These are phyloP conservation scores for Ypsolopha sequella DNA, from an alignment of 2,888 invertebrate species.

Conservation along the genomic window DNA sequence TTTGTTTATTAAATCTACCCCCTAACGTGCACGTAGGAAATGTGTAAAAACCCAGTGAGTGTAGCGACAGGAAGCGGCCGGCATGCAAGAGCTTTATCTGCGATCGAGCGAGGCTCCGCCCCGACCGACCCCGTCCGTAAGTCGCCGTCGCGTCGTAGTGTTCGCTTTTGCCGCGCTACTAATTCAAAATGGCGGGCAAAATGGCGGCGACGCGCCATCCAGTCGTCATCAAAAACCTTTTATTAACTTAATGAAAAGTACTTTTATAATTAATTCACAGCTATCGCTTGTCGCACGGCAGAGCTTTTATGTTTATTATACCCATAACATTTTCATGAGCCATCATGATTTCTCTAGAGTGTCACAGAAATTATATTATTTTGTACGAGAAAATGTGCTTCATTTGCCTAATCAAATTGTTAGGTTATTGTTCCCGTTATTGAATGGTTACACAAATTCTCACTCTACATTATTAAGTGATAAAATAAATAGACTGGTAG, in stretches of 20 bases:
- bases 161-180: not conserved
- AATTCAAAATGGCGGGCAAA: constrained; percentile 13
- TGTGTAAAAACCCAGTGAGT: not conserved
- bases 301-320: constrained; percentile 67
- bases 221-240: constrained; percentile 15
- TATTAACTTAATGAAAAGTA: constrained; percentile 64
- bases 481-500: constrained; percentile 12
- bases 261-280: constrained; percentile 66
- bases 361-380: constrained; percentile 50
- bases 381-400: constrained; percentile 26
- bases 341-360: constrained; percentile 67
- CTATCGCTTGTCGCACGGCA: constrained; percentile 55
- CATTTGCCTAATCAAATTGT: constrained; percentile 34
- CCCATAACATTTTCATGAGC: constrained; percentile 62
- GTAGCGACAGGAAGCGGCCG: not conserved
- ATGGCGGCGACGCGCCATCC: constrained; percentile 18
- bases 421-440: constrained; percentile 26
- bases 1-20: too few relatives aligned
- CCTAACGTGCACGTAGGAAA: too few relatives aligned
- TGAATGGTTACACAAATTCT: constrained; percentile 45
- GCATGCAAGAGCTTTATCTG: constrained; percentile 33
- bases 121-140: constrained; percentile 12
- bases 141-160: not conserved
- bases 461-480: constrained; percentile 43
- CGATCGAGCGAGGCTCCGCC: constrained; percentile 37